Evolutionary conservation across 1,140 invertebrate species (phyloP), one percentile per base, ranked within the genome.

Genomic region (Cotesia typhae): DNA sequence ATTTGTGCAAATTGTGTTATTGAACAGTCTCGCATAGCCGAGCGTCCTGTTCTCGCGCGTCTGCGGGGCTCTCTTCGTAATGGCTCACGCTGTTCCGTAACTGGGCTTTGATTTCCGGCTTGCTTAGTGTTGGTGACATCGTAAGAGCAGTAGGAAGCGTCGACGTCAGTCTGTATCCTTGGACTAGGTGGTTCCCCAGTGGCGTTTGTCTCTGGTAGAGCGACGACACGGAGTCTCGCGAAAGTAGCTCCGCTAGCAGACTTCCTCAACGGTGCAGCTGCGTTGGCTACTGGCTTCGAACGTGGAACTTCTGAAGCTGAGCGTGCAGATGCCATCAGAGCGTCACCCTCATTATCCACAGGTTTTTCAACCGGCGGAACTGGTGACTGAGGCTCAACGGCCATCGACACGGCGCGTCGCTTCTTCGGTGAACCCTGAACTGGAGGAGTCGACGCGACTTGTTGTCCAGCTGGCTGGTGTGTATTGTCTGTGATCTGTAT

Each of bases 1-100:
- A 96, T 96, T 70, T 96, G 90, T 4, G 95, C 96, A 84, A 95
- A 96, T 84, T 97, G 95, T 5, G 94, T 91, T 77, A 96, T 90
- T n/a, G 91, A 92, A 52, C 88, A 87, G 72, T 92, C 91, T 51
- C 89, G 75, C 59, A 81, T 76, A 10, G 81, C 74, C 14, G 81
- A 76, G 47, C 87, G 83, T 14, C 82, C 84, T 52, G 80, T 84
- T 72, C 85, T 85, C 3, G 81, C 69, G 67, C 83, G 81, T 73
- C 82, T 78, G 68, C 86, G 83, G 0, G 82, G 78, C 17, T 89
- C 85, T 65, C 89, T 84, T 74, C 84, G 82, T 36, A 87, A 55
- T 63, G 83, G 83, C 70, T 85, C 84, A 12, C 84, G 84, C 9
- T 89, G 84, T 70, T 87, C 86, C 4, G 84, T 87, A 14, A 84